Percentiles rank a stretch among this genome's conserved stretches.
Evolutionary conservation across 2,888 invertebrate genomes (phyloP).

Genomic region (Cephus pygmeus): DNA sequence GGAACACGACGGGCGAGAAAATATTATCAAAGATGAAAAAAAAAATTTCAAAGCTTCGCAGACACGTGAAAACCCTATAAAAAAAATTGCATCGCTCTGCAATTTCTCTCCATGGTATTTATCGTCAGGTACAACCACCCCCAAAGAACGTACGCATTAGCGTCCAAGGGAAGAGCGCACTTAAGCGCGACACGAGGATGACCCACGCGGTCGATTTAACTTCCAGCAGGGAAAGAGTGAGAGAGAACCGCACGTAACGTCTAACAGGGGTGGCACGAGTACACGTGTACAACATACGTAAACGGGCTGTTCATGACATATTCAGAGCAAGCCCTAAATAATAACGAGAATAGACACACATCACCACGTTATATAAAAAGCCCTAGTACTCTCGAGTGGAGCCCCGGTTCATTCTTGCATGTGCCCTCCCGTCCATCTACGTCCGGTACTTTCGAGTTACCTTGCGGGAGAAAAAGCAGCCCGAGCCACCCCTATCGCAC

Average conservation of each 20-base stretch:
- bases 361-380: too few relatives aligned
- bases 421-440: too few relatives aligned
- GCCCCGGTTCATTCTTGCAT: too few relatives aligned
- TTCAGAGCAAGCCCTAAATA: too few relatives aligned
- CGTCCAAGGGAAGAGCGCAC: conserved; percentile 18
- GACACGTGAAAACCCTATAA: too few relatives aligned
- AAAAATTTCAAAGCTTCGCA: too few relatives aligned
- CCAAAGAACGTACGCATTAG: conserved; percentile 8
- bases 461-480: conserved; percentile 77
- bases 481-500: conserved; percentile 79
- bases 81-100: too few relatives aligned
- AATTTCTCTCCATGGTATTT: too few relatives aligned
- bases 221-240: conserved; percentile 26
- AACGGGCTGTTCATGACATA: neutral
- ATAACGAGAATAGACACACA: too few relatives aligned
- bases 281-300: neutral
- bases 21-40: too few relatives aligned
- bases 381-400: too few relatives aligned
- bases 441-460: conserved; percentile 56
- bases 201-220: conserved; percentile 54
- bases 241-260: conserved; percentile 13
- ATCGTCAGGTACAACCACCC: neutral
- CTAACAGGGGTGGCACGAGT: neutral
- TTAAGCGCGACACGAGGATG: conserved; percentile 47
- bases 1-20: too few relatives aligned